A percentile compares a stretch with the other conserved stretches of the same genome.
phyloP scores from a whole-genome alignment of 2,113 vertebrate species.

The Alces alces region DNA sequence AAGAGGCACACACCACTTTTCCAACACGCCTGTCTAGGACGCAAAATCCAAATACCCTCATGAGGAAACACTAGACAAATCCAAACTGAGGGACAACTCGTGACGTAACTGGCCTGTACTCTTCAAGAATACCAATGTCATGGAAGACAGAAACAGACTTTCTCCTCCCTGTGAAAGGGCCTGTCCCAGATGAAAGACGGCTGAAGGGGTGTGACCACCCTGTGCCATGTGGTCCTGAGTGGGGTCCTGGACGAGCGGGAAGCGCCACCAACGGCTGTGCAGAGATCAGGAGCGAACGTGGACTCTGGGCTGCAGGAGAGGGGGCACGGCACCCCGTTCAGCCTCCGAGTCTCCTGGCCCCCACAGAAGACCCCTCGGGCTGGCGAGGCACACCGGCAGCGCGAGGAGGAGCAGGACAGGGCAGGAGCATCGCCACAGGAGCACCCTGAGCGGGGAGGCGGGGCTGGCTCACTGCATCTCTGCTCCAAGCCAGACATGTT shows the following conservation, averaged over 20 bases:
- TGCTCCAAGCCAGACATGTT: not conserved
- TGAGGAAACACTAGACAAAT: not conserved
- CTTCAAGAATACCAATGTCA: not conserved
- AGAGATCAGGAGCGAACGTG: accelerated
- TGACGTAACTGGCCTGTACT: not conserved
- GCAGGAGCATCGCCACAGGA: accelerated
- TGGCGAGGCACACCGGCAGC: accelerated
- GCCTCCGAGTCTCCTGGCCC: not conserved
- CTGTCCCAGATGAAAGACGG: not conserved
- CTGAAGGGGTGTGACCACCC: accelerated
- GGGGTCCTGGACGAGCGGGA: accelerated
- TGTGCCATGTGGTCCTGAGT: accelerated
- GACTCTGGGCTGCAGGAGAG: not conserved
- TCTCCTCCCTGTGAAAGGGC: not conserved
- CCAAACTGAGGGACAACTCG: not conserved
- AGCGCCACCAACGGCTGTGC: accelerated
- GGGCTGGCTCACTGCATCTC: not conserved
- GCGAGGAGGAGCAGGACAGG: accelerated
- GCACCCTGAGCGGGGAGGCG: not conserved
- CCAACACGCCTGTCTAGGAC: accelerated
- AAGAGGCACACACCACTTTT: accelerated
- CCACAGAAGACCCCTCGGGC: not conserved
- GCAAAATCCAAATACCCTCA: accelerated
- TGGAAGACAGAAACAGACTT: not conserved
- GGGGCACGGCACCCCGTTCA: accelerated